These are phyloP conservation scores for Paracanthobrama guichenoti DNA, from an alignment of 2,113 vertebrate genomes.

Conservation along the genomic window DNA sequence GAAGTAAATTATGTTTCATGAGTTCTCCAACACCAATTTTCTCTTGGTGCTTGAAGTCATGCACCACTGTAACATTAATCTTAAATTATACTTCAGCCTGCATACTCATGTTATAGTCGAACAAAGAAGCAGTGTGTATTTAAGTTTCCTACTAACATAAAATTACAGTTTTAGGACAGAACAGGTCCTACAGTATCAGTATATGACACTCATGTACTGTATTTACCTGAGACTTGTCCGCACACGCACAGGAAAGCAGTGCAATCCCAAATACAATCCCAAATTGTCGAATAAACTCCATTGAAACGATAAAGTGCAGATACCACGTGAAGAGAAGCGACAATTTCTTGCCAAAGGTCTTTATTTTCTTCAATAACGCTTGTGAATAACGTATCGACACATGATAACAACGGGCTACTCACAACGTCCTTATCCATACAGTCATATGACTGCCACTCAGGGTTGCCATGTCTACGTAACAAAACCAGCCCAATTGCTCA, in stretches of 20 bases:
- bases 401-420: not conserved
- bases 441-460: not conserved
- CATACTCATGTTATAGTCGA: not conserved
- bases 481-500: no score
- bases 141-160: not conserved
- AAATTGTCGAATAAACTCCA: constrained; percentile 1
- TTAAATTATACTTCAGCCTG: no score
- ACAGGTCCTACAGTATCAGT: not conserved
- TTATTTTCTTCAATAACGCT: not conserved
- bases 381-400: not conserved
- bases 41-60: not conserved
- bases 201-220: not conserved
- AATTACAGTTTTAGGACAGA: not conserved
- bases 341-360: not conserved
- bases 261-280: not conserved
- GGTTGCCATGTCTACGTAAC: no score
- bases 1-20: not conserved
- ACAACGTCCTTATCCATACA: not conserved
- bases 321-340: no score
- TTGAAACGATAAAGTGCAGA: not conserved
- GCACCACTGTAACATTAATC: not conserved
- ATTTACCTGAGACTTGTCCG: constrained; percentile 4
- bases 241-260: not conserved
- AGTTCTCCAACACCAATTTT: not conserved
- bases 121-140: not conserved